These are phyloP conservation scores for Stigmatopora nigra DNA, from an alignment of 2,113 vertebrate genomes.

Conservation along the genomic window DNA sequence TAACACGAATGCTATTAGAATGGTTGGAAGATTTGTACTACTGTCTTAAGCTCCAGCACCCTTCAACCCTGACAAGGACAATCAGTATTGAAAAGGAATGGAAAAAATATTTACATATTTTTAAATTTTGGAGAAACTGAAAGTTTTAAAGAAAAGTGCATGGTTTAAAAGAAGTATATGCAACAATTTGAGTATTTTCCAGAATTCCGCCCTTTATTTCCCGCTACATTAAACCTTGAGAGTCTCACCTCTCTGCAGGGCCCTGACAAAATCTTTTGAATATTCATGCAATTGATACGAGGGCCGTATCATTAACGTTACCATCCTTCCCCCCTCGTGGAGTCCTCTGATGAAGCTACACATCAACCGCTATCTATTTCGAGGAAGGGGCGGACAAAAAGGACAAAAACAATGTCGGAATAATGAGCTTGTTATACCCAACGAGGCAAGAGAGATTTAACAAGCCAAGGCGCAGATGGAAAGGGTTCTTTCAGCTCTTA, in stretches of 20 bases:
- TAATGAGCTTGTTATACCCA: constrained; percentile 66
- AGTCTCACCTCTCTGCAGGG: constrained; percentile 12
- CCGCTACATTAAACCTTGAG: constrained; percentile 47
- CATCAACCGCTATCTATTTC: constrained; percentile 46
- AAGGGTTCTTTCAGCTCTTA: constrained; percentile 30
- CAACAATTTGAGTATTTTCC: constrained; percentile 16
- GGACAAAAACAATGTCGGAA: constrained; percentile 55
- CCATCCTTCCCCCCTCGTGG: constrained; percentile 31
- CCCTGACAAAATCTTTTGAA: constrained; percentile 37
- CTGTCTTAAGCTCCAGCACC: too few species aligned
- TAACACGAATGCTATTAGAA: too few species aligned
- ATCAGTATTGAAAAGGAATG: too few species aligned
- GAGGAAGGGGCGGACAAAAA: constrained; percentile 38
- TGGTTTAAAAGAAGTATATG: constrained; percentile 14
- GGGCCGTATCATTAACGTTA: constrained; percentile 61
- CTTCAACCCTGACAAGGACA: too few species aligned
- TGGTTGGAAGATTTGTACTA: too few species aligned
- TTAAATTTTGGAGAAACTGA: too few species aligned
- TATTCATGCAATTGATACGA: constrained; percentile 51
- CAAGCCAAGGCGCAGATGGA: constrained; percentile 33
- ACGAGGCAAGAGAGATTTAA: constrained; percentile 44
- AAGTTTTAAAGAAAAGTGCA: too few species aligned
- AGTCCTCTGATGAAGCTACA: constrained; percentile 37
- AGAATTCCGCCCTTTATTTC: constrained; percentile 29
- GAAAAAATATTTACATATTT: too few species aligned